phyloP scores from a whole-genome alignment of 2,113 vertebrate genomes.

The Dolichotis patagonum region DNA sequence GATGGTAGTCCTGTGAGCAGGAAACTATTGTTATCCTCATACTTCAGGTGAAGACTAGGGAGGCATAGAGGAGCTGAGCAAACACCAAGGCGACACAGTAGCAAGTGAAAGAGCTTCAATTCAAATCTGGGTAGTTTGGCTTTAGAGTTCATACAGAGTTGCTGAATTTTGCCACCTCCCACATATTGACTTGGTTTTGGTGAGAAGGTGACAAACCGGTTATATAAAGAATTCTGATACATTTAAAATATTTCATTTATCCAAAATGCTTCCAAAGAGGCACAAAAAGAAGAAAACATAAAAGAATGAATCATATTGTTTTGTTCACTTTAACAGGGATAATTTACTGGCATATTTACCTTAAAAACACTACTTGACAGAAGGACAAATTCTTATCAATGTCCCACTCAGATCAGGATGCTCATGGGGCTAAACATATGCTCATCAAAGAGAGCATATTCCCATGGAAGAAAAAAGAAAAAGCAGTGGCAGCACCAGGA shows the following conservation, averaged over 20 bases:
- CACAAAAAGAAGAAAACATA: not conserved
- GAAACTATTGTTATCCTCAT: not conserved
- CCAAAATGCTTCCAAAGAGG: slow-evolving; percentile 15
- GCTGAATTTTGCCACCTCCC: not conserved
- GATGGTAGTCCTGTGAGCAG: not conserved
- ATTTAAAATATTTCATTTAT: not conserved
- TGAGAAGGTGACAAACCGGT: not conserved
- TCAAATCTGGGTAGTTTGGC: not conserved
- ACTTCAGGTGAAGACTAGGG: not conserved
- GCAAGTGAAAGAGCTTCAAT: not conserved
- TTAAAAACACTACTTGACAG: slow-evolving; percentile 1
- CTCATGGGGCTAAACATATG: not conserved
- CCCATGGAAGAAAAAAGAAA: not conserved
- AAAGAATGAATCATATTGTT: slow-evolving; percentile 9
- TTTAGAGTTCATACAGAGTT: not conserved
- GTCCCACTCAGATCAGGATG: not conserved
- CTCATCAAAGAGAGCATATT: not conserved
- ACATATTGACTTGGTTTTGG: not conserved
- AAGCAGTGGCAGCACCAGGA: not conserved
- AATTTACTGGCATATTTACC: slow-evolving; percentile 12
- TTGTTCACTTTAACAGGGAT: not conserved
- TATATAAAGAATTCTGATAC: not conserved
- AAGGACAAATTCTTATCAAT: not conserved
- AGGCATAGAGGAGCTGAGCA: not conserved
- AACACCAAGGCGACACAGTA: not conserved